A percentile compares a stretch with the other conserved stretches of the same genome.
Evolutionary conservation across 2,888 invertebrate genomes (phyloP).

Genomic region (Agonum fuliginosum): DNA sequence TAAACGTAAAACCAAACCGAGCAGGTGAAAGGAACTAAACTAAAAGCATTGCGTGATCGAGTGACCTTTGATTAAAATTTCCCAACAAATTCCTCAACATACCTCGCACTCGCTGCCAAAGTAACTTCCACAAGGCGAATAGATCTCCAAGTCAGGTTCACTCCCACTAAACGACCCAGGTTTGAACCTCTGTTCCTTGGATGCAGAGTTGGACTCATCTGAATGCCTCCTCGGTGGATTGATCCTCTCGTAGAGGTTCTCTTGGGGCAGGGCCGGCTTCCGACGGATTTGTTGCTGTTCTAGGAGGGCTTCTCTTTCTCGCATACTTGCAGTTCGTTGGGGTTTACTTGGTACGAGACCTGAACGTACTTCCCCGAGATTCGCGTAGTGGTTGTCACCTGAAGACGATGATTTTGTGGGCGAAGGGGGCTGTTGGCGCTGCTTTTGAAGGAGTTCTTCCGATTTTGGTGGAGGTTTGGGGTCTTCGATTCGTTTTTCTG

Average conservation of each 20-base stretch:
- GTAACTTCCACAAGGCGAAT: constrained; percentile 85
- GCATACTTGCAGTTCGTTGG: constrained; percentile 89
- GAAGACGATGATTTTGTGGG: constrained; percentile 61
- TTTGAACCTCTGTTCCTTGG: constrained; percentile 73
- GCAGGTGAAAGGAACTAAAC: constrained; percentile 46
- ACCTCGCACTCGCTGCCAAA: constrained; percentile 78
- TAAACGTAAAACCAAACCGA: constrained; percentile 30
- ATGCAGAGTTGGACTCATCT: constrained; percentile 79
- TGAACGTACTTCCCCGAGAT: constrained; percentile 89
- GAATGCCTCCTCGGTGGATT: constrained; percentile 81
- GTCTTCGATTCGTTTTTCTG: constrained; percentile 77
- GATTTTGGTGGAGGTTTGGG: constrained; percentile 84
- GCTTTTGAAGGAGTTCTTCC: constrained; percentile 78
- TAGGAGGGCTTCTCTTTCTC: constrained; percentile 83
- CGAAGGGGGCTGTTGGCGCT: constrained; percentile 71
- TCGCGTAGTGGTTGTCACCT: constrained; percentile 83
- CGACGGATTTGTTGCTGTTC: constrained; percentile 71
- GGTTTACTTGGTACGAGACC: constrained; percentile 86
- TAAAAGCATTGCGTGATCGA: constrained; percentile 35
- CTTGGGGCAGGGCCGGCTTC: constrained; percentile 67
- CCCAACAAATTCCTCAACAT: constrained; percentile 58
- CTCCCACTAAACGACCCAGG: constrained; percentile 88
- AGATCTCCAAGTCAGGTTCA: constrained; percentile 89
- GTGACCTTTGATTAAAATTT: constrained; percentile 47
- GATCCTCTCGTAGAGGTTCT: constrained; percentile 71